Evolutionary conservation across 1,140 invertebrate species (phyloP), one percentile per base, ranked within the genome.

Genomic region (Amphibalanus amphitrite): DNA sequence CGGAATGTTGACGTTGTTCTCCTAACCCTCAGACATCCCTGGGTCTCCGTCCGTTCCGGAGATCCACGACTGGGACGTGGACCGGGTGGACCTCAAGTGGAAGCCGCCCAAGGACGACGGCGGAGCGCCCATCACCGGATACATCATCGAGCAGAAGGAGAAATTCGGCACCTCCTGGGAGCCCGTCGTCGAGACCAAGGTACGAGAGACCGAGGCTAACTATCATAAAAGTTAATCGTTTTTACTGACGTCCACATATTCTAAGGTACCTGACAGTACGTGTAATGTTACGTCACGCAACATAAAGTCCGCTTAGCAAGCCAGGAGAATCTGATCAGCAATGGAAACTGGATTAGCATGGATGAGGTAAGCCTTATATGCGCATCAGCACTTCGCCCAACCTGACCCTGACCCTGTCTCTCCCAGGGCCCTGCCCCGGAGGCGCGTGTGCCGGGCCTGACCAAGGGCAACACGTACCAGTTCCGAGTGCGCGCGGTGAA

Each of bases 141-240:
- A 99, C 78, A 84, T 98, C 70, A 91, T 99, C 77, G 96, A 99
- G 82, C 96, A 95, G 83, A 96, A 94, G 79, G 93, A 96, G 77
- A 95, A 95, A 79, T 90, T 90, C 74, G 89, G 89, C 3, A 59
- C 47, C 20, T 83, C 86, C 33, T 97, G 94, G 93, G 90, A 92
- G 77, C 91, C 95, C 82, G 88, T 92, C 74, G 68, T 74, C 68
- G 74, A 76, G 64, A 74, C 74, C 28, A 71, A 76, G 73, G 74
- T 75, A 64, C 20, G 47, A n/a, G n/a, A n/a, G n/a, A n/a, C n/a
- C n/a, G n/a, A n/a, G n/a, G n/a, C n/a, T n/a, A n/a, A n/a, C n/a
- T n/a, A n/a, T n/a, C n/a, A n/a, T n/a, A n/a, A n/a, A n/a, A n/a
- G n/a, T n/a, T n/a, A n/a, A n/a, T n/a, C n/a, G n/a, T n/a, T n/a